A percentile compares a stretch with the other conserved stretches of the same genome.
phyloP scores from a whole-genome alignment of 2,888 invertebrate species.

The Deroplatys truncata region DNA sequence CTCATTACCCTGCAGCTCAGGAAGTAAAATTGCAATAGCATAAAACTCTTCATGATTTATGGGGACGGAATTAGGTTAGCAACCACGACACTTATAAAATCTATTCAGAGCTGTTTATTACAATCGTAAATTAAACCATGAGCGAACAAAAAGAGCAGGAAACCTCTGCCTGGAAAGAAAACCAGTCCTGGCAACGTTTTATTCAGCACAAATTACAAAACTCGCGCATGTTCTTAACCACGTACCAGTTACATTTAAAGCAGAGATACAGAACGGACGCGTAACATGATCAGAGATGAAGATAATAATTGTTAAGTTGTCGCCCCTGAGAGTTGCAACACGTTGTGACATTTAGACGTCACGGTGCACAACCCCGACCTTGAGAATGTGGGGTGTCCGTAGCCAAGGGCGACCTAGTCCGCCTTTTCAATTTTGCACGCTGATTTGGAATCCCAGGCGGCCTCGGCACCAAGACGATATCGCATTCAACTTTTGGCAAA shows the following conservation, averaged over 20 bases:
- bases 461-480: background rate
- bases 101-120: background rate
- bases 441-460: background rate
- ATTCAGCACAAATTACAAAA: background rate
- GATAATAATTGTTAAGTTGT: background rate
- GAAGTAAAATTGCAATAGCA: too few species aligned
- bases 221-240: background rate
- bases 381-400: background rate
- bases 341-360: background rate
- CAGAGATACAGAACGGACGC: background rate
- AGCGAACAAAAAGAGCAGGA: background rate
- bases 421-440: background rate
- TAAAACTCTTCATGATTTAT: too few species aligned
- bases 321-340: background rate
- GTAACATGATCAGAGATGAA: background rate
- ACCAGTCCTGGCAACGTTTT: background rate
- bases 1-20: too few species aligned
- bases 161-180: background rate
- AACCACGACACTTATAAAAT: too few species aligned
- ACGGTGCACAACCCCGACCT: background rate
- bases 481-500: background rate
- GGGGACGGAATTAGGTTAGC: too few species aligned
- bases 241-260: background rate
- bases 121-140: background rate
- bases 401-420: background rate